phyloP scores from a whole-genome alignment of 2,797 vertebrate species.

The Pangasius djambal region DNA sequence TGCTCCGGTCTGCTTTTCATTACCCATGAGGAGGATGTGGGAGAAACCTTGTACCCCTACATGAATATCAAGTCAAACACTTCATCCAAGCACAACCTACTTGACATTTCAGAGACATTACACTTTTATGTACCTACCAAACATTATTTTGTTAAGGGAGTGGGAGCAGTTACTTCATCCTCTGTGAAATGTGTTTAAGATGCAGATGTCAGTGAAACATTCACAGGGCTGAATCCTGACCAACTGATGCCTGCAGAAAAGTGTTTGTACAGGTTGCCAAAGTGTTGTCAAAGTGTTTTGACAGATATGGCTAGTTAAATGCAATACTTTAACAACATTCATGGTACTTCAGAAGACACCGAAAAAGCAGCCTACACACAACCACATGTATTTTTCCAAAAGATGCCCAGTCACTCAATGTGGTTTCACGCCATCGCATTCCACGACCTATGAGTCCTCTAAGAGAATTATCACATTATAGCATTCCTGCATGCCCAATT shows the following conservation, averaged over 20 bases:
- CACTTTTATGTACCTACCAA: constrained; percentile 72
- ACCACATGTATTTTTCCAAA: constrained; percentile 75
- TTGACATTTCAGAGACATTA: constrained; percentile 75
- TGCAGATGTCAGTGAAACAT: constrained; percentile 47
- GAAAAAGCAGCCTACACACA: constrained; percentile 60
- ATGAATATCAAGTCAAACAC: constrained; percentile 74
- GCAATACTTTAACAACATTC: constrained; percentile 64
- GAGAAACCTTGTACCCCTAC: constrained; percentile 63
- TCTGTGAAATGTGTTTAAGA: constrained; percentile 56
- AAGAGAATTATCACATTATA: constrained; percentile 81
- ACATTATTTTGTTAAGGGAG: constrained; percentile 53
- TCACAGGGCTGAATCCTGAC: constrained; percentile 17
- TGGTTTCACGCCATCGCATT: constrained; percentile 77
- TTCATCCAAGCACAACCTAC: constrained; percentile 71
- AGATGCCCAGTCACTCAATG: constrained; percentile 65
- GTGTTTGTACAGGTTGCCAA: constrained; percentile 50
- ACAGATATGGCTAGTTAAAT: constrained; percentile 72
- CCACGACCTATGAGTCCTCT: constrained; percentile 73
- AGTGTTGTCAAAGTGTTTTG: constrained; percentile 71
- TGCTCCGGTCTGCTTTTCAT: constrained; percentile 77
- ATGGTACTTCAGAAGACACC: constrained; percentile 58
- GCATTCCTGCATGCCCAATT: constrained; percentile 78
- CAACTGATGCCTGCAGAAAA: constrained; percentile 21
- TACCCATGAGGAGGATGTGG: constrained; percentile 70
- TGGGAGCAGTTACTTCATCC: constrained; percentile 68